Conservation (phyloP, 1,140 invertebrate species). For the Luehdorfia chinensis region DNA sequence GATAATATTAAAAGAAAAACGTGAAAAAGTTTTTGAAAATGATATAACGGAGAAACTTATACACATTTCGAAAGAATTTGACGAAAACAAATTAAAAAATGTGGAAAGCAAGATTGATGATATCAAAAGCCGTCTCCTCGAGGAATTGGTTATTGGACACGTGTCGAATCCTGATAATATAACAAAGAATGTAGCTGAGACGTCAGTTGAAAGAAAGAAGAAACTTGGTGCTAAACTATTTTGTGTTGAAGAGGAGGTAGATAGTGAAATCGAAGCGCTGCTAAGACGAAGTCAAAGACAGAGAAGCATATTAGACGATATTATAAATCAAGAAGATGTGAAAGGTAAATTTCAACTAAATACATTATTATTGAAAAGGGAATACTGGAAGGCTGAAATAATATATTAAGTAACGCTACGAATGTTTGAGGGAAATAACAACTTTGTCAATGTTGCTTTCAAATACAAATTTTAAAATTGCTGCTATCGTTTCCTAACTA, state of each 20-base stretch:
- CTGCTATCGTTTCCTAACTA: constrained; percentile 29
- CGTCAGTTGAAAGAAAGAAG: constrained; percentile 55
- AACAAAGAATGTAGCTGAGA: constrained; percentile 60
- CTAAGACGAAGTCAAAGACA: constrained; percentile 82
- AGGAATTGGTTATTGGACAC: constrained; percentile 59
- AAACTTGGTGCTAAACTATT: constrained; percentile 42
- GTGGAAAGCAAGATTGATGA: constrained; percentile 54
- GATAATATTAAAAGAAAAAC: constrained; percentile 60
- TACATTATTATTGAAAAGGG: constrained; percentile 48
- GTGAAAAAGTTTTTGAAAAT: constrained; percentile 73
- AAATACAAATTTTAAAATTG: constrained; percentile 33
- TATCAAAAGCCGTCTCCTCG: constrained; percentile 59
- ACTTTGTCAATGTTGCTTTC: constrained; percentile 35
- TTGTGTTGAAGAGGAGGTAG: constrained; percentile 72
- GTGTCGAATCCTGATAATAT: constrained; percentile 47
- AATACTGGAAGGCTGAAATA: constrained; percentile 48
- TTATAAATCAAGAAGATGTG: constrained; percentile 80
- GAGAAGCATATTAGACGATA: constrained; percentile 83
- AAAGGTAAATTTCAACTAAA: constrained; percentile 75
- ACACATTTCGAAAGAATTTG: constrained; percentile 62
- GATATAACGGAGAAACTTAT: constrained; percentile 77
- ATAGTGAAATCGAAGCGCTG: constrained; percentile 80
- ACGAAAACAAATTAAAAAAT: constrained; percentile 51
- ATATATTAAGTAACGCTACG: constrained; percentile 58
- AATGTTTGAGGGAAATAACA: constrained; percentile 47